Base-by-base conservation (phyloP, 2,888 invertebrate genomes). In the Stenotaenia linearis region DNA sequence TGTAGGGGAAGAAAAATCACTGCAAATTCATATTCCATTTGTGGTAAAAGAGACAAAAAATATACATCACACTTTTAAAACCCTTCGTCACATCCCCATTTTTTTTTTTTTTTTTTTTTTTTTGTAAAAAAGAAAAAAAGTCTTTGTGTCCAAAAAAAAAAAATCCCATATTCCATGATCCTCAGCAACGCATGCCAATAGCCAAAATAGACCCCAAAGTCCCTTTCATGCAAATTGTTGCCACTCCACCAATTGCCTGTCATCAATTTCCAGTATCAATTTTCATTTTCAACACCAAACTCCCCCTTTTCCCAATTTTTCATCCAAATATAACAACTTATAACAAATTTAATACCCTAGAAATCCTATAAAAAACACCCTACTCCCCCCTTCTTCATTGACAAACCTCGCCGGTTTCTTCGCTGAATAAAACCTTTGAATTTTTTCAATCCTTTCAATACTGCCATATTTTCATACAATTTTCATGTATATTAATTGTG, bases 231-330 rank as follows among this genome's bases (percentile, higher is more conserved):
- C 75, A 75, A 75, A 75, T 75, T 28, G 30, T 75, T 28, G 30
- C 75, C 75, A 37, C 75, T 37, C 35, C 18, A 28, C 25, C 69
- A 69, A 69, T 69, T 75, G n/a, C 37, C 75, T 23, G 21, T 32
- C 75, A 75, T 75, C 75, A 75, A 75, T 75, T 75, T 32, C 32
- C 37, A 18, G 75, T 75, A 75, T 75, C 75, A 75, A 75, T 75
- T 75, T 75, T 75, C 75, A 75, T 75, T 75, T 75, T 75, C 28
- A 12, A 12, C 69, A 69, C n/a, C 25, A n/a, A 69, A 28, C 69
- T 25, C 69, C 69, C 69, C 23, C 69, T 69, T 69, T 28, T 12
- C 15, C 25, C 69, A 69, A 69, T 50, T 50, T 50, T 50, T 50
- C 50, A 50, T 18, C 50, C 69, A 69, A 28, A 69, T 69, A 28